These are phyloP conservation scores for Oncorhynchus nerka DNA, from an alignment of 2,113 vertebrate genomes.

Conservation along the genomic window DNA sequence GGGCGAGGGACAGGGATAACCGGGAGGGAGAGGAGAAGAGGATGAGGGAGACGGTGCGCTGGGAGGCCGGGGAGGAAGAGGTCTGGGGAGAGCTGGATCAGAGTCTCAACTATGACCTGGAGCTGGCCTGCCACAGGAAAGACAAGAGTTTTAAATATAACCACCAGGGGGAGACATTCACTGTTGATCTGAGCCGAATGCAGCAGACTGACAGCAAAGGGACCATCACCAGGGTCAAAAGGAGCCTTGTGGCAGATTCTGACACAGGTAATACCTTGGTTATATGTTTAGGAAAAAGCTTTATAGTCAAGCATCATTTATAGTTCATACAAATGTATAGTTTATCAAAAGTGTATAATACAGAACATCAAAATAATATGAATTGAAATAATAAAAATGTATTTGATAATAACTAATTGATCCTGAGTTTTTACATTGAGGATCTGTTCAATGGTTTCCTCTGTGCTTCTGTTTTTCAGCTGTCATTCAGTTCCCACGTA, in stretches of 20 bases:
- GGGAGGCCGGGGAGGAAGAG: conserved; percentile 39
- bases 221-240: conserved; percentile 30
- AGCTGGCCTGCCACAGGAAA: conserved; percentile 40
- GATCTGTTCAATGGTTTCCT: not conserved
- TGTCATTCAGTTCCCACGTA: conserved; percentile 48
- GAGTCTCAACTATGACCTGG: conserved; percentile 45
- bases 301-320: not conserved
- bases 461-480: conserved; percentile 35
- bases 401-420: not conserved
- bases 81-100: conserved; percentile 23
- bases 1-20: conserved; percentile 23
- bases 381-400: not conserved
- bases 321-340: not conserved
- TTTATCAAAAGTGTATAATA: too few species aligned
- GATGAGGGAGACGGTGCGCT: conserved; percentile 41
- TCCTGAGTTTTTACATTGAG: not conserved
- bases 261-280: conserved; percentile 44
- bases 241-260: conserved; percentile 36
- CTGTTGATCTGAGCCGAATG: conserved; percentile 42
- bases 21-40: conserved; percentile 39
- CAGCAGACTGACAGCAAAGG: conserved; percentile 30
- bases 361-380: not conserved
- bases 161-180: conserved; percentile 30
- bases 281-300: not conserved
- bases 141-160: conserved; percentile 14